phyloP scores from a whole-genome alignment of 2,797 vertebrate species.

The Lagocephalus sceleratus region DNA sequence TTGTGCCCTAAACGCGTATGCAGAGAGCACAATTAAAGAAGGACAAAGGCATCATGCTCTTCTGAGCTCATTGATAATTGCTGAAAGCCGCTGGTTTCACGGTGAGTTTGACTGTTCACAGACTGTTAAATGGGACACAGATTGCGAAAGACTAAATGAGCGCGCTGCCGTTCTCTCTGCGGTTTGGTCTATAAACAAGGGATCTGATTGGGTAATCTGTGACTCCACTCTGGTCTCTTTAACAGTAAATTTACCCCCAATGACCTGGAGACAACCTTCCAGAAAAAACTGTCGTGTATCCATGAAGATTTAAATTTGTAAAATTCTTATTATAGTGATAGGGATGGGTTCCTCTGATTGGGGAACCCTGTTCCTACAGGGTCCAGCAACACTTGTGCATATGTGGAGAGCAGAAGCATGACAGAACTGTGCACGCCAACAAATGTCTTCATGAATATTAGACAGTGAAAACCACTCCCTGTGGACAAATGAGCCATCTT shows the following conservation, averaged over 20 bases:
- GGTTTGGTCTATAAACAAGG: conserved; percentile 47
- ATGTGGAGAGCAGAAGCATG: too few relatives aligned
- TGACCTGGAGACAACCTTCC: conserved; percentile 28
- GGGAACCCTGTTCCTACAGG: too few relatives aligned
- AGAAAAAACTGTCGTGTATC: conserved; percentile 39
- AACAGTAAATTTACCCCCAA: conserved; percentile 27
- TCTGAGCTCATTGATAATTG: conserved; percentile 5
- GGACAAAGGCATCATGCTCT: not conserved
- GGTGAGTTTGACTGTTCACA: conserved; percentile 12
- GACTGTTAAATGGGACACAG: conserved; percentile 20
- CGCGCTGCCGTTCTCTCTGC: conserved; percentile 41
- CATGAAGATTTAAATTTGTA: conserved; percentile 4
- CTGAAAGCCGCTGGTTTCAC: conserved; percentile 4
- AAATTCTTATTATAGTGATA: too few relatives aligned
- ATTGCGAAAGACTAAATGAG: conserved; percentile 47
- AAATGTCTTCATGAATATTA: too few relatives aligned
- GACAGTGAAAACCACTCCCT: too few relatives aligned
- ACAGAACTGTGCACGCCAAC: too few relatives aligned
- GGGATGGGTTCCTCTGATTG: too few relatives aligned
- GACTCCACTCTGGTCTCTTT: conserved; percentile 36
- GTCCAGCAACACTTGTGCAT: too few relatives aligned
- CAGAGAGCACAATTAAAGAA: conserved; percentile 6
- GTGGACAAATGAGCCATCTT: too few relatives aligned
- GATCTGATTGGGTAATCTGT: conserved; percentile 53
- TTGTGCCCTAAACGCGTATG: not conserved